Conservation (phyloP, 2,113 vertebrate genomes). For the Poeciliopsis retropinna region DNA sequence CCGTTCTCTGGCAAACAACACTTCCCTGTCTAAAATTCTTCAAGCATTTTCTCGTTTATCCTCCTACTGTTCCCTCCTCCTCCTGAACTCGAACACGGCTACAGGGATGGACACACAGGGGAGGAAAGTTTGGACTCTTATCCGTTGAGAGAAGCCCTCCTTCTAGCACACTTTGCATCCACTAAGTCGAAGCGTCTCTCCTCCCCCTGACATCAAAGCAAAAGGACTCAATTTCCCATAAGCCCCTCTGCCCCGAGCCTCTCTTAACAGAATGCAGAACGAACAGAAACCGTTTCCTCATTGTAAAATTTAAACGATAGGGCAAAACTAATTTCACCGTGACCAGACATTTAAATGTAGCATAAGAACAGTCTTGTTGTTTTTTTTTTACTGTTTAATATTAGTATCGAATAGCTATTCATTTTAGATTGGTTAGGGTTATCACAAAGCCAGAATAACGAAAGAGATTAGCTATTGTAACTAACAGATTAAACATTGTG, state of each 20-base stretch:
- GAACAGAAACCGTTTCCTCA: neutral
- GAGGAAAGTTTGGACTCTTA: slow-evolving; percentile 13
- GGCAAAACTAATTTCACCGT: no score
- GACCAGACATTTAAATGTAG: no score
- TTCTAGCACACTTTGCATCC: slow-evolving; percentile 36
- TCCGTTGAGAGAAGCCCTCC: slow-evolving; percentile 37
- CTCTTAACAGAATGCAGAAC: neutral
- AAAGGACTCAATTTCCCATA: slow-evolving; percentile 76
- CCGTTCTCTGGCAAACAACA: slow-evolving; percentile 52
- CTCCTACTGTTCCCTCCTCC: neutral
- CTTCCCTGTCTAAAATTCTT: slow-evolving; percentile 51
- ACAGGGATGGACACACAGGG: neutral
- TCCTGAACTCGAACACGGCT: neutral
- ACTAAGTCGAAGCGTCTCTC: slow-evolving; percentile 47
- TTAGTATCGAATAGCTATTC: neutral
- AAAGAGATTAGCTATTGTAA: no score
- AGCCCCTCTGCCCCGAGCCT: slow-evolving; percentile 41
- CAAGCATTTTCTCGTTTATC: slow-evolving; percentile 59
- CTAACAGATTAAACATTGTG: neutral
- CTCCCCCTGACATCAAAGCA: slow-evolving; percentile 61
- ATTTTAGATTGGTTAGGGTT: neutral
- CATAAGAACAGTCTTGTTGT: no score
- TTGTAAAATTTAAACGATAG: neutral
- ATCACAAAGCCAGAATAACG: no score
- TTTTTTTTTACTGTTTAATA: neutral